Conservation (phyloP, 2,797 vertebrate species). For the Antennarius maculatus region DNA sequence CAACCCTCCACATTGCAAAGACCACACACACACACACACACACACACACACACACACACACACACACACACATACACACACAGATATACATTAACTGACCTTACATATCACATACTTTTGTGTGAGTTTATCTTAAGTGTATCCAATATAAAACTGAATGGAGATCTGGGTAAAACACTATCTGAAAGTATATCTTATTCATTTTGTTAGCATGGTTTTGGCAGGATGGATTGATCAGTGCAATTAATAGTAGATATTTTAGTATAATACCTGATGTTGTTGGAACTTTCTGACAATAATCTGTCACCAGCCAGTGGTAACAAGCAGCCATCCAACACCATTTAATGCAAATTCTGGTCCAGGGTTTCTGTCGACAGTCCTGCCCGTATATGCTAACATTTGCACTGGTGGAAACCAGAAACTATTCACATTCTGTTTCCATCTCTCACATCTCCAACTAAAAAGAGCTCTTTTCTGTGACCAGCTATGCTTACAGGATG, state of each 20-base stretch:
- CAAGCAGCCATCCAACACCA: neutral
- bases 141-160: neutral
- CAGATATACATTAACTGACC: constrained; percentile 14
- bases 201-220: neutral
- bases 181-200: neutral
- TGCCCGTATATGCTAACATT: constrained; percentile 26
- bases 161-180: neutral
- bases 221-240: neutral
- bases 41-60: no score
- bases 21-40: constrained; percentile 44
- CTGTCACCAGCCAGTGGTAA: constrained; percentile 2
- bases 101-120: neutral
- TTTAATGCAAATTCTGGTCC: constrained; percentile 15
- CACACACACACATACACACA: no score
- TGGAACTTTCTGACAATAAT: neutral
- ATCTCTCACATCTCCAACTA: constrained; percentile 26
- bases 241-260: neutral
- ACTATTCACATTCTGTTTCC: constrained; percentile 27
- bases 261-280: neutral
- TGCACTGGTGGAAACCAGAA: constrained; percentile 35
- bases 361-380: constrained; percentile 11
- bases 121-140: neutral
- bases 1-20: constrained; percentile 20
- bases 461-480: constrained; percentile 35
- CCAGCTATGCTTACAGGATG: constrained; percentile 28